A percentile compares a stretch with the other conserved stretches of the same genome.
Evolutionary conservation across 2,113 vertebrate species (phyloP).

Genomic region (Crotalus helleri): DNA sequence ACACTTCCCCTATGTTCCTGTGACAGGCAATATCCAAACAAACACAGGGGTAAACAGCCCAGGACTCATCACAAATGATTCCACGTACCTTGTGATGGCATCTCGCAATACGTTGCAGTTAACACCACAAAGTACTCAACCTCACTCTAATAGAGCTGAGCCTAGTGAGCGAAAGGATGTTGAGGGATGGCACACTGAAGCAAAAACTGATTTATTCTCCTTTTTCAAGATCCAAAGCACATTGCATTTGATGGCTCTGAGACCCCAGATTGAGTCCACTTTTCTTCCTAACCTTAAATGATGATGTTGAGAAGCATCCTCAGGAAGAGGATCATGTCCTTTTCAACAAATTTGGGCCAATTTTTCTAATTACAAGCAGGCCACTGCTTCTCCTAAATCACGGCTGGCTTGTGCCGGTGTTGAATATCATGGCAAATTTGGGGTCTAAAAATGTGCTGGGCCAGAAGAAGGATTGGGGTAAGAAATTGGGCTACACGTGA

Average conservation of each 20-base stretch:
- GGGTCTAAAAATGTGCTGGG: background rate
- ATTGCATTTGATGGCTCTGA: background rate
- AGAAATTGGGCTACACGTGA: background rate
- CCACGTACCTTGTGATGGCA: background rate
- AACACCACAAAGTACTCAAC: background rate
- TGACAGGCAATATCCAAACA: background rate
- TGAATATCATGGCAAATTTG: background rate
- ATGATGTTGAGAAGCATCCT: background rate
- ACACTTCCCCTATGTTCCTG: background rate
- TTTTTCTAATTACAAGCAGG: background rate
- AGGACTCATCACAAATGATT: background rate
- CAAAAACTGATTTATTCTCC: background rate
- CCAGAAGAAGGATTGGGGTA: background rate
- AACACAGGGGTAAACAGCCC: background rate
- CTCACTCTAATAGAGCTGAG: background rate
- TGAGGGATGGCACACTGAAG: background rate
- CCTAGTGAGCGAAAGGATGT: background rate
- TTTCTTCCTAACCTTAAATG: background rate
- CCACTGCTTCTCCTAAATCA: background rate
- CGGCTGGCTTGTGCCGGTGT: background rate
- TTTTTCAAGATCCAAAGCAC: background rate
- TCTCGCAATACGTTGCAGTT: background rate
- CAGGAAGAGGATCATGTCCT: background rate
- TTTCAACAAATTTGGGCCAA: background rate
- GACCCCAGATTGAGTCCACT: background rate